A percentile compares a stretch with the other conserved stretches of the same genome.
Evolutionary conservation across 2,888 invertebrate species (phyloP).

Genomic region (Drosophila pseudotalamancana): DNA sequence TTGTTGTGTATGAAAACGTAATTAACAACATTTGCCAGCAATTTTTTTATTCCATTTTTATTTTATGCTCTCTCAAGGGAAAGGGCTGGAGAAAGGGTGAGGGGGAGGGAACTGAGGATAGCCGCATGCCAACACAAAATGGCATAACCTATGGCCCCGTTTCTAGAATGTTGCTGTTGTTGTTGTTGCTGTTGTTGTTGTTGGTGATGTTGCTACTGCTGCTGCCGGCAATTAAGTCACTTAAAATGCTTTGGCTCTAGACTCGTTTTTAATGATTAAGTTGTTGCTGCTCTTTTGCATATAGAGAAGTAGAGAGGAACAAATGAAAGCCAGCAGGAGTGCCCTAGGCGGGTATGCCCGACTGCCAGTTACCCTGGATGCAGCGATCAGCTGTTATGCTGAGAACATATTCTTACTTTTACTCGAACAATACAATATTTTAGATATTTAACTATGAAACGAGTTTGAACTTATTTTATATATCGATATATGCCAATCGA

Average conservation of each 20-base stretch:
- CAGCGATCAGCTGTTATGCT: too few species aligned
- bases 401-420: too few species aligned
- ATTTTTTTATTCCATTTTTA: slow-evolving; percentile 26
- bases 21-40: slow-evolving; percentile 73
- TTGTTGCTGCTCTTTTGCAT: slow-evolving; percentile 26
- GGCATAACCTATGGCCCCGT: slow-evolving; percentile 73
- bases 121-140: slow-evolving; percentile 60
- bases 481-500: too few species aligned
- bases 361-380: background rate
- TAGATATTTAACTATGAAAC: too few species aligned
- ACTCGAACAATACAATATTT: too few species aligned
- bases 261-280: slow-evolving; percentile 61
- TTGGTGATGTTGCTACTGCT: slow-evolving; percentile 20
- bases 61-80: slow-evolving; percentile 19
- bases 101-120: background rate
- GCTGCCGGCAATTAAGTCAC: slow-evolving; percentile 59
- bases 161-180: slow-evolving; percentile 33
- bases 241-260: slow-evolving; percentile 61
- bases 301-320: background rate
- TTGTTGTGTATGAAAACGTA: slow-evolving; percentile 71
- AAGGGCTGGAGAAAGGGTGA: background rate
- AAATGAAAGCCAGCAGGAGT: background rate
- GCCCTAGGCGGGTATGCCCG: too few species aligned
- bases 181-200: slow-evolving; percentile 14
- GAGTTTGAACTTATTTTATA: too few species aligned